These are phyloP conservation scores for Lepidocolaptes lacrymiger DNA, from an alignment of 2,797 vertebrate genomes.

Conservation along the genomic window DNA sequence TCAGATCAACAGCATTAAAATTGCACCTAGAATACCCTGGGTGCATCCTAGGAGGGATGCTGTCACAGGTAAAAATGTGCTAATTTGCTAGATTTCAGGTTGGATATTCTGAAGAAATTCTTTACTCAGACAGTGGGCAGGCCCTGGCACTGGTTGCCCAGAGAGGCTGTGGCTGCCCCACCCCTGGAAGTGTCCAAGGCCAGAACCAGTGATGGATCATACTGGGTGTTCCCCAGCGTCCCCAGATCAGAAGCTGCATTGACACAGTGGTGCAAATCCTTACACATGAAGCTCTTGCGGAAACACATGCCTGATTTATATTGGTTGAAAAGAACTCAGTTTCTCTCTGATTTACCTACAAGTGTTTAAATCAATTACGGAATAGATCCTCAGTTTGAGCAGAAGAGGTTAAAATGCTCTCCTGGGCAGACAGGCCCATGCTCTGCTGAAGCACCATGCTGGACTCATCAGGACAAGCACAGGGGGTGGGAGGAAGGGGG, in stretches of 20 bases:
- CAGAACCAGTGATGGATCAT: neutral
- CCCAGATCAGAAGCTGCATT: neutral
- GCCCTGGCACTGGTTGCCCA: neutral
- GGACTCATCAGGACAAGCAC: neutral
- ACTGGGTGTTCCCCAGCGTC: neutral
- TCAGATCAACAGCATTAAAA: neutral
- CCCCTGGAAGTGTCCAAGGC: neutral
- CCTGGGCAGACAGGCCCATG: neutral
- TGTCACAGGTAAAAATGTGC: neutral
- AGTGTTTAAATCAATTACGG: neutral
- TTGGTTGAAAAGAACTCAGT: neutral
- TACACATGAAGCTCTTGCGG: neutral
- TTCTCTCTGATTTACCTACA: neutral
- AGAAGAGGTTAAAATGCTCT: neutral
- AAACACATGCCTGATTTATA: neutral
- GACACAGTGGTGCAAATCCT: neutral
- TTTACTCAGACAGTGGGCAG: neutral
- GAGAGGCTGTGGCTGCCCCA: neutral
- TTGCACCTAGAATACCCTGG: neutral
- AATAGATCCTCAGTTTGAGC: neutral
- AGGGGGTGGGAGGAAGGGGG: neutral
- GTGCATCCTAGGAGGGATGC: neutral
- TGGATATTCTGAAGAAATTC: neutral
- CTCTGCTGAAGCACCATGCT: neutral
- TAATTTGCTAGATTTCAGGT: neutral